These are phyloP conservation scores for Stegodyphus dumicola DNA, from an alignment of 1,140 invertebrate genomes.

Conservation along the genomic window DNA sequence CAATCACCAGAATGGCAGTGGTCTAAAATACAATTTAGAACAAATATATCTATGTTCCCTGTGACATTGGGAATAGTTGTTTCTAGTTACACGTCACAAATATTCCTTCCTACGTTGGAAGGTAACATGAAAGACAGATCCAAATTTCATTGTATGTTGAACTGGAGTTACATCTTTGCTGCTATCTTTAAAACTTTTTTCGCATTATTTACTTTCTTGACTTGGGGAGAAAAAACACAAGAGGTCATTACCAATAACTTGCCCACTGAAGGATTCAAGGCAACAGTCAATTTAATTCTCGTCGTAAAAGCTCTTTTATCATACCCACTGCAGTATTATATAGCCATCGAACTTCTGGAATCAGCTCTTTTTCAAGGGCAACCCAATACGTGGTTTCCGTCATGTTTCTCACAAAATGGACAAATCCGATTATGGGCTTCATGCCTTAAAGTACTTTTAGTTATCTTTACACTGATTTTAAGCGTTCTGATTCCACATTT, in stretches of 20 bases:
- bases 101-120: conserved; percentile 97
- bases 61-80: conserved; percentile 99
- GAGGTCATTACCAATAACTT: conserved; percentile 98
- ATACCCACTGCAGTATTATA: conserved; percentile 98
- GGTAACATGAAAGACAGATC: conserved; percentile 92
- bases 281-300: conserved; percentile 94
- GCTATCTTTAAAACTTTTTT: conserved; percentile 97
- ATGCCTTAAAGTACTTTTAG: conserved; percentile 86
- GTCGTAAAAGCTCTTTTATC: conserved; percentile 96
- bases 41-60: conserved; percentile 96
- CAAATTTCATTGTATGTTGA: conserved; percentile 96
- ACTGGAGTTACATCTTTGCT: conserved; percentile 97
- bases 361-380: conserved; percentile 90
- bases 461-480: conserved; percentile 93
- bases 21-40: conserved; percentile 83
- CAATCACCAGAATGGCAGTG: conserved; percentile 93
- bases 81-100: conserved; percentile 99
- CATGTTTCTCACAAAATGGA: conserved; percentile 92
- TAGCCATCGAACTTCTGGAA: conserved; percentile 94
- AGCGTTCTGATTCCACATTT: conserved; percentile 98
- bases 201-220: conserved; percentile 96
- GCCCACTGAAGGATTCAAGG: conserved; percentile 87
- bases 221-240: conserved; percentile 89
- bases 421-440: conserved; percentile 96
- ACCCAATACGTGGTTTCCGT: conserved; percentile 85